Evolutionary conservation across 2,797 vertebrate species (phyloP).

Genomic region (Cyprinodon diabolis): DNA sequence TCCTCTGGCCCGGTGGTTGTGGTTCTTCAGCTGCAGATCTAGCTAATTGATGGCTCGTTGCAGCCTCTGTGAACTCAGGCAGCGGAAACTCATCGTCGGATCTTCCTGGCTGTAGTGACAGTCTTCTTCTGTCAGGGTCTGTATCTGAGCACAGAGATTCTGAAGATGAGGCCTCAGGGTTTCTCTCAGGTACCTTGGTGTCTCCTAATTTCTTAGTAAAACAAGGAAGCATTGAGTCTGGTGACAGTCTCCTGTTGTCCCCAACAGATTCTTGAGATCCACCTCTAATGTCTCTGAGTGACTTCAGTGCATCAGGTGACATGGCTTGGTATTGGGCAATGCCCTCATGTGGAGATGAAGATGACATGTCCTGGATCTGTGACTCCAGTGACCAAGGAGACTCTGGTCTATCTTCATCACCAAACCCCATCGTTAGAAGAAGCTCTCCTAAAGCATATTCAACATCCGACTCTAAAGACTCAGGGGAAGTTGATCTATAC

Average conservation of each 20-base stretch:
- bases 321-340: constrained; percentile 37
- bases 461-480: constrained; percentile 58
- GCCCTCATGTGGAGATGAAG: constrained; percentile 36
- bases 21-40: constrained; percentile 38
- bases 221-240: constrained; percentile 54
- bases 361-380: constrained; percentile 28
- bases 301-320: constrained; percentile 25
- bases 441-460: constrained; percentile 54
- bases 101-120: constrained; percentile 43
- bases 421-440: constrained; percentile 33
- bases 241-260: constrained; percentile 38
- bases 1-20: constrained; percentile 18
- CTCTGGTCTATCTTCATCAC: constrained; percentile 26
- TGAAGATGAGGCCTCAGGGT: constrained; percentile 11
- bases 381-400: constrained; percentile 49
- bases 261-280: constrained; percentile 47
- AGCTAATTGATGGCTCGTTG: constrained; percentile 17
- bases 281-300: constrained; percentile 31
- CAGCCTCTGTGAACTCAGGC: constrained; percentile 31
- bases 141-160: constrained; percentile 41
- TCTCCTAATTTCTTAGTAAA: constrained; percentile 42
- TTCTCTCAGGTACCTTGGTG: constrained; percentile 1
- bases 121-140: constrained; percentile 24
- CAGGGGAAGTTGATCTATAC: constrained; percentile 60
- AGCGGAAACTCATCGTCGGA: constrained; percentile 38